These are phyloP conservation scores for Copsychus sechellarum DNA, from an alignment of 2,113 vertebrate genomes.

Conservation along the genomic window DNA sequence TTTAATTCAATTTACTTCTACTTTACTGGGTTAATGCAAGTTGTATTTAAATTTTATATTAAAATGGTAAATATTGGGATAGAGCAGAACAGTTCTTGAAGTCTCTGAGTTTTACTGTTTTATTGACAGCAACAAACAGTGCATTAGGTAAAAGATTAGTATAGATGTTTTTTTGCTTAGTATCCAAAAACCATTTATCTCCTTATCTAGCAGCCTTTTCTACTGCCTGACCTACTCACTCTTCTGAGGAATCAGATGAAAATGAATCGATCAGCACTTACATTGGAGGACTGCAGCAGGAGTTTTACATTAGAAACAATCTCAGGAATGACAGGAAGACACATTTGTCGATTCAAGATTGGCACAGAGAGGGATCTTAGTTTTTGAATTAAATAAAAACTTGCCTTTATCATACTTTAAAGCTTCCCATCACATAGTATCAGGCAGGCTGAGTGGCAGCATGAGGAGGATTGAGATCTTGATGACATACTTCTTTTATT, in stretches of 20 bases:
- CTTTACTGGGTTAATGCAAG: neutral
- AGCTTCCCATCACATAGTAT: neutral
- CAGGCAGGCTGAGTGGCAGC: neutral
- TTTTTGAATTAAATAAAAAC: slow-evolving; percentile 42
- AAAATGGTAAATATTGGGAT: neutral
- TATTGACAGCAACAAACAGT: neutral
- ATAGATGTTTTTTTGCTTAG: neutral
- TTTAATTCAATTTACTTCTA: neutral
- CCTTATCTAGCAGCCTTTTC: neutral
- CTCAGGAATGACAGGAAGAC: neutral
- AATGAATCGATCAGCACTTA: neutral
- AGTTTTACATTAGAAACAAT: neutral
- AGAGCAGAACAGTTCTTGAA: neutral
- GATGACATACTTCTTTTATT: neutral
- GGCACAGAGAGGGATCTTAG: neutral
- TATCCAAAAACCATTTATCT: neutral
- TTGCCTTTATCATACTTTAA: slow-evolving; percentile 14
- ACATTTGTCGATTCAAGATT: neutral
- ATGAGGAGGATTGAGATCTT: neutral
- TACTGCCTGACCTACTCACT: neutral
- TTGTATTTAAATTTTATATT: neutral
- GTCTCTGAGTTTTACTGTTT: neutral
- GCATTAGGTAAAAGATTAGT: neutral
- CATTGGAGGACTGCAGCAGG: neutral
- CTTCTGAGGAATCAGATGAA: neutral